Conservation (phyloP, 2,797 vertebrate genomes). For the Intellagama lesueurii region DNA sequence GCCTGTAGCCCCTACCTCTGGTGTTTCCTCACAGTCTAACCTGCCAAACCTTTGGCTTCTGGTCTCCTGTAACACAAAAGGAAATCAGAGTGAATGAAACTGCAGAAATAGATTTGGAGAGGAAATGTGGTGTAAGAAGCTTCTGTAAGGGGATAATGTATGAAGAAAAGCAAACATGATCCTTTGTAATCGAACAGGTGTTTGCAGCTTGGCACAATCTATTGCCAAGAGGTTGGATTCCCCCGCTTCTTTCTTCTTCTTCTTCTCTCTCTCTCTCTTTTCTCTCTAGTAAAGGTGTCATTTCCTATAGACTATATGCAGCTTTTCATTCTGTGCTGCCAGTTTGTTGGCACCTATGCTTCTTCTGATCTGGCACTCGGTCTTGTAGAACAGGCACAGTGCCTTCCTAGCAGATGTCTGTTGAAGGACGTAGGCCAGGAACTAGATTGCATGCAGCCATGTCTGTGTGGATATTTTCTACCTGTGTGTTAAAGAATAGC, state of each 20-base stretch:
- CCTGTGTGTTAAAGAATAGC: not conserved
- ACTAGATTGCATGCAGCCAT: slow-evolving; percentile 16
- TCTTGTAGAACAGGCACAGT: slow-evolving; percentile 9
- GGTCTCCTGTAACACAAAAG: not conserved
- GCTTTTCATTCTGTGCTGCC: slow-evolving; percentile 13
- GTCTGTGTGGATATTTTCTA: not conserved
- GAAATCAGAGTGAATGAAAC: not conserved
- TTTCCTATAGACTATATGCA: not conserved
- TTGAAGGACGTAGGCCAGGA: slow-evolving; percentile 26
- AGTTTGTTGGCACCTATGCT: not conserved
- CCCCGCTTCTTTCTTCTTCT: not conserved
- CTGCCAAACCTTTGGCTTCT: too few relatives aligned
- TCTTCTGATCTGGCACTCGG: slow-evolving; percentile 14
- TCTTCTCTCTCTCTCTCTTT: not conserved
- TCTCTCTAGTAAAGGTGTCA: not conserved
- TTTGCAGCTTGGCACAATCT: not conserved
- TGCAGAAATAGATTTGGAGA: slow-evolving; percentile 10
- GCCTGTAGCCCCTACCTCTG: too few relatives aligned
- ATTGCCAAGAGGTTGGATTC: slow-evolving; percentile 1
- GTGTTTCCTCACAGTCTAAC: too few relatives aligned
- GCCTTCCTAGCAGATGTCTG: slow-evolving; percentile 28
- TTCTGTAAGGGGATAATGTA: slow-evolving; percentile 26
- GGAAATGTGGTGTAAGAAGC: not conserved
- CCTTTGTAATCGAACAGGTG: slow-evolving; percentile 26
- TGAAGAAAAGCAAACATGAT: slow-evolving; percentile 17